These are phyloP conservation scores for Centrocercus urophasianus DNA, from an alignment of 2,113 vertebrate genomes.

Conservation along the genomic window DNA sequence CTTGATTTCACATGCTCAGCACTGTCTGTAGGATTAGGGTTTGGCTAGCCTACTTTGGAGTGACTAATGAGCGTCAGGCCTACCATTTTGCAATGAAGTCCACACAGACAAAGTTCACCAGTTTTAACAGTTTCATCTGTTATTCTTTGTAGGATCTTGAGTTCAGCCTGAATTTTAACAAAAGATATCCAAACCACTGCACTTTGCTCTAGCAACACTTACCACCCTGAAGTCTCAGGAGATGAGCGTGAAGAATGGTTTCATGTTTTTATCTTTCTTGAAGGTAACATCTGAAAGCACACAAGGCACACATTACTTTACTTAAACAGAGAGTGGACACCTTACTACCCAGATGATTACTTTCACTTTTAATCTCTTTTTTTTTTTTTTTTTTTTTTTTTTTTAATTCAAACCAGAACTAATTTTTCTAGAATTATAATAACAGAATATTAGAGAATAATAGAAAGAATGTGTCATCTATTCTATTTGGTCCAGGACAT, in stretches of 20 bases:
- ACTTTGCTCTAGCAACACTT: neutral
- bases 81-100: neutral
- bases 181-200: neutral
- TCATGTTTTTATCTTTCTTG: neutral
- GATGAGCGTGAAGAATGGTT: neutral
- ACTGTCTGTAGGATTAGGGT: neutral
- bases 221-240: neutral
- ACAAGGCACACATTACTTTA: neutral
- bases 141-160: neutral
- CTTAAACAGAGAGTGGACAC: constrained; percentile 9
- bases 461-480: neutral
- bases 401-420: neutral
- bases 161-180: neutral
- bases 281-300: neutral
- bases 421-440: neutral
- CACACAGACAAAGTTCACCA: neutral
- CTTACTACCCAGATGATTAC: neutral
- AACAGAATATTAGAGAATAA: too few species aligned
- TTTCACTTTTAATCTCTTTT: neutral
- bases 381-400: neutral
- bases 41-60: neutral
- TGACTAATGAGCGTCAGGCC: neutral
- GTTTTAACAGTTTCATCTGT: neutral
- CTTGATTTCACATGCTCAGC: neutral
- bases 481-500: neutral